phyloP scores from a whole-genome alignment of 2,888 invertebrate genomes.

The Stenchaetothrips biformis region DNA sequence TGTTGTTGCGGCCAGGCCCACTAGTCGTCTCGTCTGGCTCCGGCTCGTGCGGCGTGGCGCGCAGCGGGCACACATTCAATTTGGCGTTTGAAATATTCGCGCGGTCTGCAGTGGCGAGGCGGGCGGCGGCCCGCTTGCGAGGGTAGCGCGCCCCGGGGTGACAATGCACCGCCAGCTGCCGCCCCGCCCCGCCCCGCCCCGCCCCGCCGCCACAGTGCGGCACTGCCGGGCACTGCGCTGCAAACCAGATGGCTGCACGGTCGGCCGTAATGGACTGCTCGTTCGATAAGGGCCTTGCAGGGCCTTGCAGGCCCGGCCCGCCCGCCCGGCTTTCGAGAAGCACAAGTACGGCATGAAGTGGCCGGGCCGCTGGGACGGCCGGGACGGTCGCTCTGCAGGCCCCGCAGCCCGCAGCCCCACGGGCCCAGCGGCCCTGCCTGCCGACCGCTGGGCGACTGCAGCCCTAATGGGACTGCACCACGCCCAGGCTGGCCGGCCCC shows the following conservation, averaged over 20 bases:
- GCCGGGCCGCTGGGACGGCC: neutral
- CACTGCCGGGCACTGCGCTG: neutral
- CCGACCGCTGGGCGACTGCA: neutral
- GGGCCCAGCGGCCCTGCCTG: neutral
- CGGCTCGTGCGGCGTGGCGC: too few relatives aligned
- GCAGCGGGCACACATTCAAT: too few relatives aligned
- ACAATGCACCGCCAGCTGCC: neutral
- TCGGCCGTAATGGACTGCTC: slow-evolving; percentile 7
- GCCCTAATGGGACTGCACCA: neutral
- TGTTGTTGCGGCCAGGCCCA: too few relatives aligned
- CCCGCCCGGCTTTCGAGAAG: neutral
- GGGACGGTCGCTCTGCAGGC: too few relatives aligned
- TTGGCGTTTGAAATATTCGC: neutral
- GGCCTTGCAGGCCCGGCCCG: neutral
- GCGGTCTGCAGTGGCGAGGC: neutral
- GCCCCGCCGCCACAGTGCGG: neutral
- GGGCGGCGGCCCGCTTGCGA: neutral
- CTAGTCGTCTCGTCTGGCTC: too few relatives aligned
- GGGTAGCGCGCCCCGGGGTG: neutral
- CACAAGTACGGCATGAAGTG: neutral
- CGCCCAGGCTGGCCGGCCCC: neutral
- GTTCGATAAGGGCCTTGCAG: slow-evolving; percentile 1
- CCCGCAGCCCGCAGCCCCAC: too few relatives aligned
- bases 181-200: neutral
- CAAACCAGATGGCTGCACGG: neutral